Conservation (phyloP, 2,797 vertebrate genomes). For the Chromobotia macracanthus region DNA sequence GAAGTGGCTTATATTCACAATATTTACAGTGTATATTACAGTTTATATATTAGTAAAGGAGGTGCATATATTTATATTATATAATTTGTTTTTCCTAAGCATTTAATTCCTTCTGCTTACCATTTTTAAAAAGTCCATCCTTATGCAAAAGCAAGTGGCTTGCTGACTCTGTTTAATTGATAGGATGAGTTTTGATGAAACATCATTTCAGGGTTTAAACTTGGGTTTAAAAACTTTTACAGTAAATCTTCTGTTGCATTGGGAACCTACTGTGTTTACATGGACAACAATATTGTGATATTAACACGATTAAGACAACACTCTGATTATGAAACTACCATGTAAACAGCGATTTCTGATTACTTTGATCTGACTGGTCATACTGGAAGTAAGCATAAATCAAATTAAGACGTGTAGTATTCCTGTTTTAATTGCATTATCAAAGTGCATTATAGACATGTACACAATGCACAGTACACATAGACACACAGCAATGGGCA, state of each 20-base stretch:
- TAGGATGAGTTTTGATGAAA: slow-evolving; percentile 44
- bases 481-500: too few species aligned
- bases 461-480: too few species aligned
- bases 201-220: slow-evolving; percentile 37
- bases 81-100: background rate
- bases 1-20: slow-evolving; percentile 72
- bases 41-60: background rate
- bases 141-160: slow-evolving; percentile 42
- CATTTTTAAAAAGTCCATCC: background rate
- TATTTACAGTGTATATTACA: slow-evolving; percentile 75
- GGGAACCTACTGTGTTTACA: slow-evolving; percentile 5
- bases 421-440: too few species aligned
- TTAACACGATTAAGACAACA: too few species aligned
- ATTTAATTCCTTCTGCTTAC: background rate
- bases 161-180: slow-evolving; percentile 49
- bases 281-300: too few species aligned
- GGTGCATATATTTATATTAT: background rate
- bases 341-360: too few species aligned
- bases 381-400: too few species aligned
- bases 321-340: too few species aligned
- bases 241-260: slow-evolving; percentile 40
- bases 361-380: too few species aligned
- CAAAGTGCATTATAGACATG: too few species aligned
- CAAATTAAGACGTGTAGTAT: too few species aligned
- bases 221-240: slow-evolving; percentile 37